Evolutionary conservation across 2,113 vertebrate genomes (phyloP), one percentile per base, ranked within the genome.

Genomic region (Caranx melampygus): DNA sequence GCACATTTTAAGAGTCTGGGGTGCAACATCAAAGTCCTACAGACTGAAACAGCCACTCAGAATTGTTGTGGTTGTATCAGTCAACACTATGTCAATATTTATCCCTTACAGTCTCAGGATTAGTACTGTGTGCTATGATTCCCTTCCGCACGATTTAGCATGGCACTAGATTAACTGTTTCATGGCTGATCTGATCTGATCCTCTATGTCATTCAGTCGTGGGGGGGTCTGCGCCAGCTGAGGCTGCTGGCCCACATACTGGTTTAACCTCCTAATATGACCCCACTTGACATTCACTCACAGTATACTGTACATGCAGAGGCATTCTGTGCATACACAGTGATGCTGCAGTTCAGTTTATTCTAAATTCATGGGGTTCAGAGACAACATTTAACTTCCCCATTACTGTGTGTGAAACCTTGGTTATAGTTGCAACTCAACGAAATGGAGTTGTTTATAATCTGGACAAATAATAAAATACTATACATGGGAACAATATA

Each of bases 51-150:
- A 12, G 64, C 72, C 54, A 42, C 15, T 45, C 51, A 70, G 70
- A 65, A 15, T 65, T 89, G 84, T 86, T 91, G 85, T 89, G 88
- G 91, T 83, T 81, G 66, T 72, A 77, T 89, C 83, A 87, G 81
- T 86, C 86, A 84, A 66, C 83, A 72, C 74, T 10, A 62, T 83
- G 79, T 92, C 88, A 94, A 92, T 93, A 93, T 94, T 93, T 91
- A 92, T 82, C 84, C 64, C 72, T 12, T 47, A 71, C 69, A 85
- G 63, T 79, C 51, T 66, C 34, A 74, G 86, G 93, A 94, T 94
- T 93, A 93, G 83, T 45, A 74, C 42, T 54, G 84, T 76, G 81
- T 86, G 90, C 85, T 75, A 83, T 84, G 88, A 92, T 91, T 90
- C 81, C 79, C 55, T 87, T 91, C 79, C 83, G 75, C 91, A 86